A percentile compares a stretch with the other conserved stretches of the same genome.
Evolutionary conservation across 2,888 invertebrate genomes (phyloP).

Genomic region (Lacanobia wlatinum): DNA sequence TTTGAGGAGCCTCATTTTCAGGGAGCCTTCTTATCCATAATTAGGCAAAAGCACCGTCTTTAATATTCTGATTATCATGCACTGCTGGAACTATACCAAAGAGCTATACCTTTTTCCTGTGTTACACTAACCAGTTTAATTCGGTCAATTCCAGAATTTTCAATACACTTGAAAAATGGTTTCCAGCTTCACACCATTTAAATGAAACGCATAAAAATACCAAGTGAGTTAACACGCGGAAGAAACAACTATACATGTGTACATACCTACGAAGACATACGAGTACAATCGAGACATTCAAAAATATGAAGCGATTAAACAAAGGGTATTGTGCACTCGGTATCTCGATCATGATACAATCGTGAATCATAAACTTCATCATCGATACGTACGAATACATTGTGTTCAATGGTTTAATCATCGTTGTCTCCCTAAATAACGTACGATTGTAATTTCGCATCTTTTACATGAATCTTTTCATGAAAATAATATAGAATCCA

Average conservation of each 20-base stretch:
- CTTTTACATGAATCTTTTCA: conserved; percentile 28
- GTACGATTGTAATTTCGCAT: conserved; percentile 17
- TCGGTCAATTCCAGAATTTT: neutral
- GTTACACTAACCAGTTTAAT: neutral
- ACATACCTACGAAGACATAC: conserved; percentile 31
- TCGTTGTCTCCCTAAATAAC: conserved; percentile 43
- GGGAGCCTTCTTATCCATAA: neutral
- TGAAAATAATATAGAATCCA: conserved; percentile 4
- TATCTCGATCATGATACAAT: conserved; percentile 60
- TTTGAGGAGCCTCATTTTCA: neutral
- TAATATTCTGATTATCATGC: neutral
- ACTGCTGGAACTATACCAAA: neutral
- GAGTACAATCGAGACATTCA: conserved; percentile 48
- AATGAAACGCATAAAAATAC: conserved; percentile 20
- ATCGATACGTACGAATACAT: conserved; percentile 50
- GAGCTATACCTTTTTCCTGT: neutral
- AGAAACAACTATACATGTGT: conserved; percentile 25
- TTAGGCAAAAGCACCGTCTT: neutral
- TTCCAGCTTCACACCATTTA: conserved; percentile 1
- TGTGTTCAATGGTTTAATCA: conserved; percentile 57
- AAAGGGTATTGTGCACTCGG: conserved; percentile 64
- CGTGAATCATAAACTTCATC: conserved; percentile 63
- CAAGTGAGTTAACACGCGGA: conserved; percentile 31
- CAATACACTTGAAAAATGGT: neutral
- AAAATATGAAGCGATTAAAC: conserved; percentile 59